These are phyloP conservation scores for Caenorhabditis plicata DNA, from an alignment of 2,888 invertebrate genomes.

Conservation along the genomic window DNA sequence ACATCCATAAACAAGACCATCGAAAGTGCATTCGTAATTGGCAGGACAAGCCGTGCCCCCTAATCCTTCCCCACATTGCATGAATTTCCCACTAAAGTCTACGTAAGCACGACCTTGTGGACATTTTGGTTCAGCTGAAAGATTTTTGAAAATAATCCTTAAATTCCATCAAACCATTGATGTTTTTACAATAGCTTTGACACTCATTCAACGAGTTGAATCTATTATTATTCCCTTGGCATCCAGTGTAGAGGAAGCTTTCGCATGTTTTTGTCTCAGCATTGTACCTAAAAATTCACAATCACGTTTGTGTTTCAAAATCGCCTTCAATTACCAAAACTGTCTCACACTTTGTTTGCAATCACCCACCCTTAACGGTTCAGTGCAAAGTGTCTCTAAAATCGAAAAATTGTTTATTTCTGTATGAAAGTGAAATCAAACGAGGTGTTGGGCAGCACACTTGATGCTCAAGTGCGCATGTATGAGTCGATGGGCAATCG, in stretches of 20 bases:
- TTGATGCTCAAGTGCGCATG: conserved; percentile 44
- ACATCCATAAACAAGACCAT: conserved; percentile 52
- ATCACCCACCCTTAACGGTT: conserved; percentile 47
- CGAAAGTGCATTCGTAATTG: conserved; percentile 52
- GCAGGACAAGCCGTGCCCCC: conserved; percentile 43
- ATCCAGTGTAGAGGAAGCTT: conserved; percentile 44
- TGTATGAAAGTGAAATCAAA: conserved; percentile 9
- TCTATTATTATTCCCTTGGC: conserved; percentile 52
- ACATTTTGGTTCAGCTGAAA: conserved; percentile 48
- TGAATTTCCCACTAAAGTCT: conserved; percentile 43
- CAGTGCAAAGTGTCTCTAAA: conserved; percentile 52
- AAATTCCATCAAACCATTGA: conserved; percentile 40
- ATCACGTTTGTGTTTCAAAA: too few species aligned
- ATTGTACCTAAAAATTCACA: too few species aligned
- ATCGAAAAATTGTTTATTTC: conserved; percentile 1
- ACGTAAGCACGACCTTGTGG: conserved; percentile 45
- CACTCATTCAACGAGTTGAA: conserved; percentile 50
- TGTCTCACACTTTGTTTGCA: conserved; percentile 50
- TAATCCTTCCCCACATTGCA: conserved; percentile 42
- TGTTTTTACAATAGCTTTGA: conserved; percentile 48
- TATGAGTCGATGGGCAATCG: conserved; percentile 48
- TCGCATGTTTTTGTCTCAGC: conserved; percentile 45
- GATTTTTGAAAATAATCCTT: too few species aligned
- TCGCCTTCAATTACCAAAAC: too few species aligned
- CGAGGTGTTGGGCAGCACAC: conserved; percentile 52